These are phyloP conservation scores for Bufo gargarizans DNA, from an alignment of 2,113 vertebrate genomes.

Conservation along the genomic window DNA sequence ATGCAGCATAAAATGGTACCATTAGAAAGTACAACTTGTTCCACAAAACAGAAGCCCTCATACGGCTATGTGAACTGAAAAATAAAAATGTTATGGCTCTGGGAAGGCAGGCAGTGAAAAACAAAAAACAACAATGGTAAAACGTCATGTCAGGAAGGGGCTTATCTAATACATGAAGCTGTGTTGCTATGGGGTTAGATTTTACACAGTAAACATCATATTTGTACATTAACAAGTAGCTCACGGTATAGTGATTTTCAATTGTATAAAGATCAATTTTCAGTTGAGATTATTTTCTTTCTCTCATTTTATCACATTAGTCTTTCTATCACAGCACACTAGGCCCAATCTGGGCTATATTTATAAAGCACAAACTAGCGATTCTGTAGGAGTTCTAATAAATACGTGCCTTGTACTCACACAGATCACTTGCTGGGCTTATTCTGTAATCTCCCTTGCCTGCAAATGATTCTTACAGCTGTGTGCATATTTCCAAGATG, in stretches of 20 bases:
- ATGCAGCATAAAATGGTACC: too few relatives aligned
- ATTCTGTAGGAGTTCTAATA: slow-evolving; percentile 37
- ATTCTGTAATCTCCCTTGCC: slow-evolving; percentile 26
- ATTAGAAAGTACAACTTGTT: too few relatives aligned
- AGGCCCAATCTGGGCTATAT: slow-evolving; percentile 33
- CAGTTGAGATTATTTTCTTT: neutral
- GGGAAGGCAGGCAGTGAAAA: too few relatives aligned
- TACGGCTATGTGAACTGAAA: too few relatives aligned
- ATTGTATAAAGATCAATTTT: neutral
- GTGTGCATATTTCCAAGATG: slow-evolving; percentile 23
- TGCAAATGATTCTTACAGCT: slow-evolving; percentile 15
- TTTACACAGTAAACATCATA: neutral
- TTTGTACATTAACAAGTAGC: neutral
- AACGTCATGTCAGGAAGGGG: too few relatives aligned
- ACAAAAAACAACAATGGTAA: too few relatives aligned
- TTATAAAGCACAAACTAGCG: slow-evolving; percentile 40
- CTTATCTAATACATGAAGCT: neutral
- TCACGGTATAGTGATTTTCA: neutral
- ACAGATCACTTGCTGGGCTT: neutral
- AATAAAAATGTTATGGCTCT: too few relatives aligned
- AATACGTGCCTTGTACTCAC: neutral
- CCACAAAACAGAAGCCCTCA: too few relatives aligned
- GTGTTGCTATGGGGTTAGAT: neutral
- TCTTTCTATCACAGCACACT: slow-evolving; percentile 49
- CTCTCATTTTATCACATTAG: neutral